Evolutionary conservation across 2,888 invertebrate genomes (phyloP).

Genomic region (Cepaea hortensis): DNA sequence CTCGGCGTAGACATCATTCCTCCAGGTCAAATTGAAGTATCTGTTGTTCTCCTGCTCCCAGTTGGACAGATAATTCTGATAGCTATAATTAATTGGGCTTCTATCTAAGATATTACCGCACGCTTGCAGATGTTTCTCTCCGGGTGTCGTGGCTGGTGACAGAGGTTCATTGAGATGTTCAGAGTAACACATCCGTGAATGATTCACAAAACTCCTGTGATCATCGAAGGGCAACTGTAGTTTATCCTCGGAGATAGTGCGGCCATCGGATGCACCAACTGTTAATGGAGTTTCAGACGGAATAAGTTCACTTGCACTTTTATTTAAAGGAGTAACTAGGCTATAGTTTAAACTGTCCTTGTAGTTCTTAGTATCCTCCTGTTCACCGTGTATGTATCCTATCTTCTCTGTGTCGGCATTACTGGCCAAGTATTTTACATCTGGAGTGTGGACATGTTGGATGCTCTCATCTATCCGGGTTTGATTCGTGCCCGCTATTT

Average conservation of each 20-base stretch:
- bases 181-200: not conserved
- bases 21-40: constrained; percentile 20
- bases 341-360: not conserved
- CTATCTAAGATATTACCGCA: not conserved
- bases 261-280: not conserved
- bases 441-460: not conserved
- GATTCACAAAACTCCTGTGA: not conserved
- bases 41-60: constrained; percentile 48
- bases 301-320: not conserved
- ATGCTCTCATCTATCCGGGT: not conserved
- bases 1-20: not conserved
- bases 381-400: not conserved
- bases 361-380: not conserved
- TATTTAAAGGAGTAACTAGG: not conserved
- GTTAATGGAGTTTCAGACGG: not conserved
- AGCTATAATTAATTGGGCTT: not conserved
- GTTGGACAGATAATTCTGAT: not conserved
- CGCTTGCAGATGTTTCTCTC: not conserved
- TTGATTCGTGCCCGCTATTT: not conserved
- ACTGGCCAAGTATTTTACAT: not conserved
- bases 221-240: not conserved
- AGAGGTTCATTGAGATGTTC: constrained; percentile 2
- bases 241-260: not conserved
- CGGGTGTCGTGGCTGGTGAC: not conserved
- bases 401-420: not conserved